Evolutionary conservation across 2,797 vertebrate genomes (phyloP).

Genomic region (Amblyopsis hoosieri): DNA sequence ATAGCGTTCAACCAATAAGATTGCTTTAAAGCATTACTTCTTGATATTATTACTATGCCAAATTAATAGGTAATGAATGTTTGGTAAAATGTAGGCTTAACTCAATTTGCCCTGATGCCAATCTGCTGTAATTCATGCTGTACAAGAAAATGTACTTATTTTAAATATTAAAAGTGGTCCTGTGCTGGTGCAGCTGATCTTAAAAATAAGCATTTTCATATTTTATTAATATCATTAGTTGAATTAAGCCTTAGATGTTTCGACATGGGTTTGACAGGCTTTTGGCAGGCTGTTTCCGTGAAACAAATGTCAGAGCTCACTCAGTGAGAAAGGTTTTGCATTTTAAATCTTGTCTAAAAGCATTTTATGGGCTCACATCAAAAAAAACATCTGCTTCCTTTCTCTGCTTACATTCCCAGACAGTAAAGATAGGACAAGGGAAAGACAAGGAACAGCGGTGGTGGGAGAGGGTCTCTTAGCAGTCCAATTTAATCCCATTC

Average conservation of each 20-base stretch:
- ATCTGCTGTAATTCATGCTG: too few relatives aligned
- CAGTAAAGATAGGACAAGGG: constrained; percentile 16
- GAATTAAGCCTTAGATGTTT: background rate
- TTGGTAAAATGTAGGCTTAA: too few relatives aligned
- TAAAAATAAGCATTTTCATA: too few relatives aligned
- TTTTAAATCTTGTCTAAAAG: constrained; percentile 42
- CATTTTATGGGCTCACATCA: constrained; percentile 41
- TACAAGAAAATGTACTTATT: too few relatives aligned
- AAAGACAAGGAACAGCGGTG: background rate
- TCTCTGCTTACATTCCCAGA: constrained; percentile 58
- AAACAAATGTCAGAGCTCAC: constrained; percentile 42
- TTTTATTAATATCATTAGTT: background rate
- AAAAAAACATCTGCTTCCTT: constrained; percentile 50
- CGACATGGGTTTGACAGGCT: constrained; percentile 2
- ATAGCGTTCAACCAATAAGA: constrained; percentile 35
- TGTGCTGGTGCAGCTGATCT: too few relatives aligned
- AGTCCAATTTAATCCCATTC: constrained; percentile 19
- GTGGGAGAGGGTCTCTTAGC: constrained; percentile 12
- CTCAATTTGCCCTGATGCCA: too few relatives aligned
- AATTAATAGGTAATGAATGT: too few relatives aligned
- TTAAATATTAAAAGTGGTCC: too few relatives aligned
- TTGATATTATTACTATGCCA: too few relatives aligned
- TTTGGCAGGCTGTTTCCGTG: constrained; percentile 22
- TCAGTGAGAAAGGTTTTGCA: constrained; percentile 36
- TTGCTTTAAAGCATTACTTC: background rate